A percentile compares a stretch with the other conserved stretches of the same genome.
These are phyloP conservation scores for Laothoe populi DNA, from an alignment of 2,888 invertebrate species.

Conservation along the genomic window DNA sequence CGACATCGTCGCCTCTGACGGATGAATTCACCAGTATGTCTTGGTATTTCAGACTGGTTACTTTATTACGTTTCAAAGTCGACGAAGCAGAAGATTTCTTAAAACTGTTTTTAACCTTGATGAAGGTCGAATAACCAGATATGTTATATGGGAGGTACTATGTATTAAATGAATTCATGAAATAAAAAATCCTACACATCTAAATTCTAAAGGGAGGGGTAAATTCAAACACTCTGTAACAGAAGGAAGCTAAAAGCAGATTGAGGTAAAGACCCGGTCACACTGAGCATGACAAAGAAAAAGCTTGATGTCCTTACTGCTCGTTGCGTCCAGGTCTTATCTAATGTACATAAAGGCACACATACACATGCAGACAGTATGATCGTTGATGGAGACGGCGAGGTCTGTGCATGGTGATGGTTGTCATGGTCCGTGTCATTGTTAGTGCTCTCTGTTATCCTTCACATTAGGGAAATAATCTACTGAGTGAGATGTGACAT, in stretches of 20 bases:
- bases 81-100: too few relatives aligned
- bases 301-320: slow-evolving; percentile 8
- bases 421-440: slow-evolving; percentile 60
- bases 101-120: background rate
- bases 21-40: slow-evolving; percentile 44
- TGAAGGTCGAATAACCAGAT: slow-evolving; percentile 26
- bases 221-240: slow-evolving; percentile 46
- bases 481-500: slow-evolving; percentile 34
- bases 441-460: slow-evolving; percentile 36
- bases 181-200: slow-evolving; percentile 3
- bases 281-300: slow-evolving; percentile 42
- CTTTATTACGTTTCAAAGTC: too few relatives aligned
- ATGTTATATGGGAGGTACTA: background rate
- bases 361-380: slow-evolving; percentile 58
- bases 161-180: background rate
- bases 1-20: slow-evolving; percentile 59
- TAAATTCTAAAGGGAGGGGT: slow-evolving; percentile 28
- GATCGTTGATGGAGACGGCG: slow-evolving; percentile 44
- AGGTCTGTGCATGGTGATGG: slow-evolving; percentile 81
- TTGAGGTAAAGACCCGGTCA: slow-evolving; percentile 57
- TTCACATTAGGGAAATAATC: slow-evolving; percentile 35
- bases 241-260: slow-evolving; percentile 75
- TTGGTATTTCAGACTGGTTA: background rate
- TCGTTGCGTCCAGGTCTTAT: slow-evolving; percentile 8
- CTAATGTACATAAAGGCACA: slow-evolving; percentile 64